phyloP scores from a whole-genome alignment of 2,797 vertebrate genomes.

The Cyclura pinguis region DNA sequence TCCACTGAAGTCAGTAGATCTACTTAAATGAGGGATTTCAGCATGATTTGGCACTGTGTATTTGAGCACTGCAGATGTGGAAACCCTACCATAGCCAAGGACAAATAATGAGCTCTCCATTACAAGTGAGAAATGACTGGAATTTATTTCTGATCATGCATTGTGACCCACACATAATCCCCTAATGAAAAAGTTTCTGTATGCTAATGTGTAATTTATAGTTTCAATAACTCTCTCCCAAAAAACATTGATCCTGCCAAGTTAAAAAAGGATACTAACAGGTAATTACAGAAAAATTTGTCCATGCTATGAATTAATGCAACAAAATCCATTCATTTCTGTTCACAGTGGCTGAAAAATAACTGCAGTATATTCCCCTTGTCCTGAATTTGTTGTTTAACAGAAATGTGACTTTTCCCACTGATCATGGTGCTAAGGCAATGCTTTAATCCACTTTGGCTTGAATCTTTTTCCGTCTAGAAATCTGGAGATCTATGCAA shows the following conservation, averaged over 20 bases:
- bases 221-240: constrained; percentile 51
- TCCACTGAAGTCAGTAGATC: constrained; percentile 42
- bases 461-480: background rate
- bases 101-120: background rate
- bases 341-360: background rate
- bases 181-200: background rate
- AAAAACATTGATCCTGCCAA: constrained; percentile 6
- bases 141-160: constrained; percentile 36
- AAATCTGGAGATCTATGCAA: background rate
- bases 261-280: constrained; percentile 40
- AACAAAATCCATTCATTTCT: background rate
- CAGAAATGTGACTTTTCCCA: background rate
- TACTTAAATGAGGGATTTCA: constrained; percentile 55
- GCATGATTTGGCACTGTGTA: constrained; percentile 54
- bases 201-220: constrained; percentile 56
- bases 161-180: constrained; percentile 45
- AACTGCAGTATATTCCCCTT: background rate
- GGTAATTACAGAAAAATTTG: constrained; percentile 17
- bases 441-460: too few species aligned
- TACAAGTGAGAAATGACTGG: constrained; percentile 40
- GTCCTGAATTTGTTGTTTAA: too few species aligned
- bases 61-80: constrained; percentile 71
- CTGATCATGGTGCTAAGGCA: background rate
- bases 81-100: constrained; percentile 55
- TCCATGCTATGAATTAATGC: background rate